Percentiles rank a stretch among this genome's conserved stretches.
phyloP scores from a whole-genome alignment of 2,797 vertebrate genomes.

The Sciurus carolinensis region DNA sequence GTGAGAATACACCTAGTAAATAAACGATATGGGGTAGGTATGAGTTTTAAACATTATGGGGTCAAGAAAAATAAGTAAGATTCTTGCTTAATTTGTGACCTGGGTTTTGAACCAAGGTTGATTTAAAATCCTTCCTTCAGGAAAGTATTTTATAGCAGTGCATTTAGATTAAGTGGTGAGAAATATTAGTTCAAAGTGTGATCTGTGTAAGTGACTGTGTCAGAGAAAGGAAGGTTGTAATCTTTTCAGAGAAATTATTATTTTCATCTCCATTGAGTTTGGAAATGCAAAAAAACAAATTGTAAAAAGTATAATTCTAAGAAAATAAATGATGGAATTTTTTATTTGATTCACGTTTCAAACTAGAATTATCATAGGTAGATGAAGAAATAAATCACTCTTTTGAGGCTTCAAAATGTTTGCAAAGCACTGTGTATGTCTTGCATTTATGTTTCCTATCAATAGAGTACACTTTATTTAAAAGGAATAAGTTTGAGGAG shows the following conservation, averaged over 20 bases:
- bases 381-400: background rate
- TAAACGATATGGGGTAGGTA: background rate
- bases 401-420: background rate
- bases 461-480: background rate
- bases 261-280: background rate
- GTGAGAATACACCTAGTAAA: background rate
- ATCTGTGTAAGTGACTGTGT: background rate
- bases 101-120: background rate
- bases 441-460: background rate
- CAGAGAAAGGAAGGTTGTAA: background rate
- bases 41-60: conserved; percentile 4
- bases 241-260: background rate
- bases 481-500: background rate
- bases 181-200: background rate
- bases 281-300: background rate
- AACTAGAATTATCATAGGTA: conserved; percentile 36
- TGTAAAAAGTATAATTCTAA: background rate
- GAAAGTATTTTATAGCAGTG: background rate
- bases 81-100: background rate
- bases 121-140: background rate
- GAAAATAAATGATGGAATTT: background rate
- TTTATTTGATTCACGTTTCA: conserved; percentile 64
- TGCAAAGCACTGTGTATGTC: background rate
- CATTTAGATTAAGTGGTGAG: background rate
- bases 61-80: background rate